Evolutionary conservation across 2,888 invertebrate genomes (phyloP).

Genomic region (Busseola fusca): DNA sequence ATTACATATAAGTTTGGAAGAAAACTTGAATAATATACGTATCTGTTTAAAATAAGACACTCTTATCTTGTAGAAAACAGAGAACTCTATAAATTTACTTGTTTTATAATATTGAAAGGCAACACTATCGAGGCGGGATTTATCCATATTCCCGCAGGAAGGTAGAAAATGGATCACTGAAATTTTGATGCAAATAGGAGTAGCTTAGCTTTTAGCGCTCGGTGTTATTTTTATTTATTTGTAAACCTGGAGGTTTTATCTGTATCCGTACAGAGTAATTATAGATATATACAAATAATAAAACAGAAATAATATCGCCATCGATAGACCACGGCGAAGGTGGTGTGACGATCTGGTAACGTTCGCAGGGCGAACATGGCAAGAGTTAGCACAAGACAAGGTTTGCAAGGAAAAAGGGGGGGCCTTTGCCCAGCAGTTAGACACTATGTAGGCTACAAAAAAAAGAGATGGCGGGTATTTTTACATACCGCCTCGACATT

Average conservation of each 20-base stretch:
- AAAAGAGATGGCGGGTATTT: background rate
- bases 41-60: background rate
- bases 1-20: background rate
- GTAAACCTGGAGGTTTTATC: background rate
- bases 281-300: too few relatives aligned
- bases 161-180: slow-evolving; percentile 46
- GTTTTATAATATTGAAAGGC: slow-evolving; percentile 38
- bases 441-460: too few relatives aligned
- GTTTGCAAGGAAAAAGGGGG: too few relatives aligned
- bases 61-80: background rate
- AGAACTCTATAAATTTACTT: slow-evolving; percentile 15
- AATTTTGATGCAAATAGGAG: slow-evolving; percentile 46
- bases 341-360: too few relatives aligned
- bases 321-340: too few relatives aligned
- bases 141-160: slow-evolving; percentile 43
- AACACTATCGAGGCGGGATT: slow-evolving; percentile 43
- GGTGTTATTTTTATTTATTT: slow-evolving; percentile 23
- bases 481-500: background rate
- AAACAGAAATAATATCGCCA: background rate
- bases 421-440: too few relatives aligned
- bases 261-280: background rate
- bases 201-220: slow-evolving; percentile 25
- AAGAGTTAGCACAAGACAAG: too few relatives aligned
- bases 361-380: too few relatives aligned
- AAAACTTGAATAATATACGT: too few relatives aligned